Evolutionary conservation across 2,113 vertebrate genomes (phyloP).

Genomic region (Hydrolagus affinis): DNA sequence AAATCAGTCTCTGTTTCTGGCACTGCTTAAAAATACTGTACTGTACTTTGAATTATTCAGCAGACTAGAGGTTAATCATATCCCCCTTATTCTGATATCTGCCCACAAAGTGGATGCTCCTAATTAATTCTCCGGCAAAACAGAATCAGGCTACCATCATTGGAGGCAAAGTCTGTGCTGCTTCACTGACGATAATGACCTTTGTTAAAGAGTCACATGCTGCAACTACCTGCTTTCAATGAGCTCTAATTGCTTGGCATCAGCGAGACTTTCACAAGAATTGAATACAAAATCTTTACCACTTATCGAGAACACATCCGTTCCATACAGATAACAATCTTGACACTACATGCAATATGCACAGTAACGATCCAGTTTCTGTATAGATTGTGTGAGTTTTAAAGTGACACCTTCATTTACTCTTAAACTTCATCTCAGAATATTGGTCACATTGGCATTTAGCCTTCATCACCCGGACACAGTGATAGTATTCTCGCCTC

Average conservation of each 20-base stretch:
- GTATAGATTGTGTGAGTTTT: not conserved
- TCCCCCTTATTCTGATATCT: not conserved
- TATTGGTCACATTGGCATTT: too few species aligned
- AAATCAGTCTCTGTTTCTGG: not conserved
- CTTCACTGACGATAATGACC: not conserved
- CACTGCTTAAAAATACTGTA: not conserved
- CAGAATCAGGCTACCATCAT: too few species aligned
- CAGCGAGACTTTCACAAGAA: not conserved
- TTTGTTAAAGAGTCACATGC: not conserved
- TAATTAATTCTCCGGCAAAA: not conserved
- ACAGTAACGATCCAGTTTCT: too few species aligned
- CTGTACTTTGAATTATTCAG: not conserved
- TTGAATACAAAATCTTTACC: not conserved
- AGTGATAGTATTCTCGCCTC: too few species aligned
- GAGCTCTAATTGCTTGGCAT: not conserved
- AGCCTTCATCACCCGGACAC: too few species aligned
- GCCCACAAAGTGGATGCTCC: not conserved
- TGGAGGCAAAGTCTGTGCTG: not conserved
- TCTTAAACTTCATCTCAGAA: too few species aligned
- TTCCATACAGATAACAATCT: too few species aligned
- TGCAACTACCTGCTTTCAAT: not conserved
- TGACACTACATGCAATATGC: too few species aligned
- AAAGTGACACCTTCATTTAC: not conserved
- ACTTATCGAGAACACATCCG: conserved; percentile 12
- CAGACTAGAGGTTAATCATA: not conserved